Percentiles rank a stretch among this genome's conserved stretches.
Evolutionary conservation across 2,888 invertebrate genomes (phyloP).

Genomic region (Invenusta paracnida): DNA sequence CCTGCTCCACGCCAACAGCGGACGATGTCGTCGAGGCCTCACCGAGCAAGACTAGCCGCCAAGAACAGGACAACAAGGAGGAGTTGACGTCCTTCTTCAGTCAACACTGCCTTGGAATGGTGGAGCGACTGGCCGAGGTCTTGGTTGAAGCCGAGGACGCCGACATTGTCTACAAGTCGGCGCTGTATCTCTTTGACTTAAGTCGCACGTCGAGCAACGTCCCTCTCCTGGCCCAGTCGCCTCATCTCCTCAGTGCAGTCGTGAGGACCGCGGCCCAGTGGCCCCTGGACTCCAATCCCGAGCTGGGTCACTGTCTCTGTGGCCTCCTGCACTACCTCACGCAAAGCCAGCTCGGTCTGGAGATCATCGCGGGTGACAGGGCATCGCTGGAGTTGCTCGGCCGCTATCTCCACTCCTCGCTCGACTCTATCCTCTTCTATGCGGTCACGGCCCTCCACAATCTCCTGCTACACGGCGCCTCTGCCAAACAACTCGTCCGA

Average conservation of each 20-base stretch:
- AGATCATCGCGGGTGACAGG: not conserved
- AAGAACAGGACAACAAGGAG: not conserved
- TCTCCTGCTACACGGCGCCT: conserved; percentile 89
- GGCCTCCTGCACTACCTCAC: conserved; percentile 4
- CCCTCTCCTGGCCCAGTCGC: not conserved
- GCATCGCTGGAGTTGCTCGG: not conserved
- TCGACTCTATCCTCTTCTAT: conserved; percentile 93
- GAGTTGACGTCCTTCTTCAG: not conserved
- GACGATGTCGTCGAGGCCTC: no score
- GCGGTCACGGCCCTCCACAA: conserved; percentile 98
- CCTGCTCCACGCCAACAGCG: not conserved
- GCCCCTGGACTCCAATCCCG: not conserved
- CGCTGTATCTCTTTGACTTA: not conserved
- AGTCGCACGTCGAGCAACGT: not conserved
- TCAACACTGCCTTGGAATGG: not conserved
- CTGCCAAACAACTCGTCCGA: conserved; percentile 93
- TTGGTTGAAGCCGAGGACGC: not conserved
- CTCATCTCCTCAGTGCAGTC: not conserved
- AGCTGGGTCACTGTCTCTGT: conserved; percentile 7
- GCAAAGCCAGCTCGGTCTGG: not conserved
- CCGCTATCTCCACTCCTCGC: conserved; percentile 69
- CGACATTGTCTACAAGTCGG: not conserved
- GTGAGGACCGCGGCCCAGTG: not conserved
- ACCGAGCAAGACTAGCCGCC: not conserved
- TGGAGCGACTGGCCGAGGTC: not conserved